These are phyloP conservation scores for Phainopepla nitens DNA, from an alignment of 2,113 vertebrate species.

Conservation along the genomic window DNA sequence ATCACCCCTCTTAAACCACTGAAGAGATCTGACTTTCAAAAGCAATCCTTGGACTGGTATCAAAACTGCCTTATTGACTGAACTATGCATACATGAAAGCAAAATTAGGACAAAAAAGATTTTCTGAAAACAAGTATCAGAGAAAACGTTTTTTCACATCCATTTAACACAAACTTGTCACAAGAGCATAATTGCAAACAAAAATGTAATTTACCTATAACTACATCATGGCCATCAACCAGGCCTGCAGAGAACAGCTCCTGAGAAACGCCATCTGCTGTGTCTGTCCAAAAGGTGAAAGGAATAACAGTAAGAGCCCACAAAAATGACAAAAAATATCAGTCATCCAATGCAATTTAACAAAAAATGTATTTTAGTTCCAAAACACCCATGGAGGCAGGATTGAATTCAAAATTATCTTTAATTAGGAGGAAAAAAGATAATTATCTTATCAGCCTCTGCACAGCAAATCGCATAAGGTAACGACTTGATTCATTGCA, in stretches of 20 bases:
- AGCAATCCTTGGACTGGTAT: neutral
- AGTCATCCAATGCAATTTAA: slow-evolving; percentile 48
- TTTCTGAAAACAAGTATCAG: neutral
- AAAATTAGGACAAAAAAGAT: slow-evolving; percentile 35
- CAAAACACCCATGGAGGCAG: neutral
- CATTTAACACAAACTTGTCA: slow-evolving; percentile 44
- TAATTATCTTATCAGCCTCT: slow-evolving; percentile 8
- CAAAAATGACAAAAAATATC: slow-evolving; percentile 36
- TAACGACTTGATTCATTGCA: slow-evolving; percentile 1
- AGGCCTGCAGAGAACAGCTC: slow-evolving; percentile 97
- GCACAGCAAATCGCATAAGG: neutral
- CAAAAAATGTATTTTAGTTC: slow-evolving; percentile 25
- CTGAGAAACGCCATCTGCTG: slow-evolving; percentile 97
- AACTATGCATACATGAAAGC: slow-evolving; percentile 13
- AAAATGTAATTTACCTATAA: slow-evolving; percentile 88
- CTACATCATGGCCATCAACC: slow-evolving; percentile 93
- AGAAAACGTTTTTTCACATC: slow-evolving; percentile 44
- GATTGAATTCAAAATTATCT: slow-evolving; percentile 33
- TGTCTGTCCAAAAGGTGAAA: slow-evolving; percentile 84
- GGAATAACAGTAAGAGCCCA: slow-evolving; percentile 61
- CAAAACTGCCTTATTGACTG: neutral
- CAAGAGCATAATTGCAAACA: slow-evolving; percentile 53
- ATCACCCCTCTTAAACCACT: neutral
- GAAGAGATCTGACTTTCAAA: neutral
- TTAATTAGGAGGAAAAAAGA: slow-evolving; percentile 24